Percentiles rank a stretch among this genome's conserved stretches.
These are phyloP conservation scores for Engraulis encrasicolus DNA, from an alignment of 2,113 vertebrate genomes.

Conservation along the genomic window DNA sequence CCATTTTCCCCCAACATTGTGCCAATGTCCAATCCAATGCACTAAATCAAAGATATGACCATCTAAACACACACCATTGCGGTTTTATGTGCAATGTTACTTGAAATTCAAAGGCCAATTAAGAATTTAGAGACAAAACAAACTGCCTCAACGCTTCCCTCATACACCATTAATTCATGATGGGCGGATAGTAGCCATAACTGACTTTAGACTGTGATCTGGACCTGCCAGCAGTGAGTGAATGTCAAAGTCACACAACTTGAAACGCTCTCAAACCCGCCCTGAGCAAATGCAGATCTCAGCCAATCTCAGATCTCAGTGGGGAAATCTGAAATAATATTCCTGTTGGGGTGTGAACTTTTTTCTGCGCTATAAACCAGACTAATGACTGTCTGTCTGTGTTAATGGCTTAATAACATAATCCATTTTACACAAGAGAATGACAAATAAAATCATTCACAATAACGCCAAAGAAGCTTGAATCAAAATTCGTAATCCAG, in stretches of 20 bases:
- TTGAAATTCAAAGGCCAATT: neutral
- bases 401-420: constrained; percentile 43
- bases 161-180: neutral
- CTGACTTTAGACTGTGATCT: neutral
- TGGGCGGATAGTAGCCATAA: neutral
- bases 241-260: neutral
- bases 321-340: neutral
- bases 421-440: constrained; percentile 50
- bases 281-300: neutral
- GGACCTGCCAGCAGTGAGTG: neutral
- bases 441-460: constrained; percentile 27
- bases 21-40: neutral
- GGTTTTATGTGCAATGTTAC: neutral
- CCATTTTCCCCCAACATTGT: too few species aligned
- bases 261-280: neutral
- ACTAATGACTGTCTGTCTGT: constrained; percentile 31
- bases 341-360: neutral
- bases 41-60: neutral
- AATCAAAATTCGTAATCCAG: constrained; percentile 59
- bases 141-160: neutral
- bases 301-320: constrained; percentile 2
- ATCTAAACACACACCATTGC: neutral
- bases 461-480: constrained; percentile 41
- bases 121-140: neutral
- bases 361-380: constrained; percentile 7